These are phyloP conservation scores for Eristalinus sepulchralis DNA, from an alignment of 2,888 invertebrate species.

Conservation along the genomic window DNA sequence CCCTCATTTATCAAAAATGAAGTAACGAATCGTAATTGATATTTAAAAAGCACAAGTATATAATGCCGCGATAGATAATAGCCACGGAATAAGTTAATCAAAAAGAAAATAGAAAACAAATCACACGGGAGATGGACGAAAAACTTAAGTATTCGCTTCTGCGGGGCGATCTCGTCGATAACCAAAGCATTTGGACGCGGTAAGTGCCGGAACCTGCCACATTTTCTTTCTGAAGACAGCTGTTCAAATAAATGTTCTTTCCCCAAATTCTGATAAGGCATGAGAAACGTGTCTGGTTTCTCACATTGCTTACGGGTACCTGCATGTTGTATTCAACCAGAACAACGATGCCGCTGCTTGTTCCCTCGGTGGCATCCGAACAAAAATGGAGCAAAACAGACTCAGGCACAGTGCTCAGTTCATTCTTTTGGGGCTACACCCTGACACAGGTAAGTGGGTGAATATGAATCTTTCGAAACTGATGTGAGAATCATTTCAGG, in stretches of 20 bases:
- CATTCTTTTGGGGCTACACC: conserved; percentile 89
- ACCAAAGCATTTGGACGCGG: conserved; percentile 80
- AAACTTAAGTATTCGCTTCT: conserved; percentile 80
- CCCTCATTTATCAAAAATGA: conserved; percentile 41
- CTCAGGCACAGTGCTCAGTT: conserved; percentile 86
- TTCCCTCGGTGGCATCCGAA: conserved; percentile 84
- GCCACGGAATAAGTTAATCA: too few relatives aligned
- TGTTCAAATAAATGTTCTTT: conserved; percentile 1
- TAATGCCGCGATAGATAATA: conserved; percentile 48
- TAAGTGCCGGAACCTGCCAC: conserved; percentile 44
- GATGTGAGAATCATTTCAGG: conserved; percentile 72
- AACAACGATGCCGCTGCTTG: conserved; percentile 85
- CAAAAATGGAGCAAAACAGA: conserved; percentile 87
- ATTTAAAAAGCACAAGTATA: conserved; percentile 19
- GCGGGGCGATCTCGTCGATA: conserved; percentile 80
- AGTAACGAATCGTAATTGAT: conserved; percentile 17
- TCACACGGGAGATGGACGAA: conserved; percentile 77
- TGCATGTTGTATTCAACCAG: conserved; percentile 85
- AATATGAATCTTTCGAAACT: background rate
- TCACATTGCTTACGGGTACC: conserved; percentile 84
- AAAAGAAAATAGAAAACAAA: background rate
- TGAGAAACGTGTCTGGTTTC: conserved; percentile 84
- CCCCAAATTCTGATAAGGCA: conserved; percentile 77
- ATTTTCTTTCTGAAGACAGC: background rate
- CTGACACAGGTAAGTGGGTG: conserved; percentile 82